Conservation (phyloP, 2,113 vertebrate species). For the Mohoua ochrocephala region DNA sequence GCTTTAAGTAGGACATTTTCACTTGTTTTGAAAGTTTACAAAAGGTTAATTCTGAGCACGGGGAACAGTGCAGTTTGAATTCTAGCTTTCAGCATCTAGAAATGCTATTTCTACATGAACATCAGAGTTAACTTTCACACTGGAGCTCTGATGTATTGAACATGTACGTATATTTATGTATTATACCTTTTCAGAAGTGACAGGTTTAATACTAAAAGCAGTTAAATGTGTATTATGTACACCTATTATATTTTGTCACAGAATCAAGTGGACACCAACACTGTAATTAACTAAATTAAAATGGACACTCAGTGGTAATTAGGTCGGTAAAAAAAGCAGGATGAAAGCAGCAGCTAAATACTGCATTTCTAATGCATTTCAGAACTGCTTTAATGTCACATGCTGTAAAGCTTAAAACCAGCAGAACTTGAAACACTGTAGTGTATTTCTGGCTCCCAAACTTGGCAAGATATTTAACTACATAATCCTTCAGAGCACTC, state of each 20-base stretch:
- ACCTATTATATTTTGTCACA: neutral
- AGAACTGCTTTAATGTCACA: neutral
- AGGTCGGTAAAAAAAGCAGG: neutral
- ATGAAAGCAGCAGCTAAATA: neutral
- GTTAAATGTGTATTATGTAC: neutral
- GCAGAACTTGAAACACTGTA: neutral
- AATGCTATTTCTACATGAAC: neutral
- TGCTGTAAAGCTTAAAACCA: neutral
- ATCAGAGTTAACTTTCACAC: neutral
- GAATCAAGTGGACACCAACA: neutral
- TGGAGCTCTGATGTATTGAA: neutral
- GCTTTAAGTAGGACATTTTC: neutral
- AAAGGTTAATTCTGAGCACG: neutral
- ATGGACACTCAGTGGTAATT: neutral
- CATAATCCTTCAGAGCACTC: neutral
- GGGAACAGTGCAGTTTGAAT: neutral
- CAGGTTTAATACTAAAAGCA: neutral
- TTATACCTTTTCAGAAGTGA: neutral
- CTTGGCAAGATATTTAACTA: neutral
- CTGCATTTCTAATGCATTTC: neutral
- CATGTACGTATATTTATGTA: neutral
- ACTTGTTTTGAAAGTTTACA: neutral
- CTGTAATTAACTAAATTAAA: neutral
- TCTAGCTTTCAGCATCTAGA: neutral
- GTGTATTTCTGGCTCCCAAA: neutral